A percentile compares a stretch with the other conserved stretches of the same genome.
These are phyloP conservation scores for Pardalotus punctatus DNA, from an alignment of 2,113 vertebrate species.

Conservation along the genomic window DNA sequence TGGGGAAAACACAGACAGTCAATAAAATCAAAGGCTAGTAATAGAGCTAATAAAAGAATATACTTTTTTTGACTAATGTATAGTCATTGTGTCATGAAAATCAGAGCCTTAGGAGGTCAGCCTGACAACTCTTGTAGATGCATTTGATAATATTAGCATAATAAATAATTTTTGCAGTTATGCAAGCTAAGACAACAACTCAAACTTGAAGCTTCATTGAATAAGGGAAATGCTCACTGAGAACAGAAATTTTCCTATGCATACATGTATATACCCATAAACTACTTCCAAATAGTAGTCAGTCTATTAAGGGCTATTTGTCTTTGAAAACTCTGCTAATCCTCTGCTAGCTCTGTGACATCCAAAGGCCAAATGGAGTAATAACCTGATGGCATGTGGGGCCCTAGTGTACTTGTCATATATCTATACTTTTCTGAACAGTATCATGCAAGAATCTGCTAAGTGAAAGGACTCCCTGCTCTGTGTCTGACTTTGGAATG, in stretches of 20 bases:
- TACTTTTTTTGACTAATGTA: neutral
- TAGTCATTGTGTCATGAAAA: neutral
- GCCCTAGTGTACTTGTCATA: neutral
- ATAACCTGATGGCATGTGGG: neutral
- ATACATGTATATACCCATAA: neutral
- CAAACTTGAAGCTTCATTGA: neutral
- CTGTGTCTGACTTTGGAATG: neutral
- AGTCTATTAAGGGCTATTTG: neutral
- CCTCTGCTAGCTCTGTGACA: neutral
- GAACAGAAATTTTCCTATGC: neutral
- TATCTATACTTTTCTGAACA: neutral
- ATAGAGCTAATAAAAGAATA: neutral
- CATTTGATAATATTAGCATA: neutral
- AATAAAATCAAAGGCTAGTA: neutral
- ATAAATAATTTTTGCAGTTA: slow-evolving; percentile 12
- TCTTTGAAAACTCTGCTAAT: neutral
- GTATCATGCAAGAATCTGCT: neutral
- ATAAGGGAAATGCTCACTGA: neutral
- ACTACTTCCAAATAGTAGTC: neutral
- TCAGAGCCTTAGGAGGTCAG: neutral
- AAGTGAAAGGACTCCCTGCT: rapidly evolving
- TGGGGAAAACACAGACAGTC: neutral
- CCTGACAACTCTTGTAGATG: neutral
- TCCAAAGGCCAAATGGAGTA: neutral
- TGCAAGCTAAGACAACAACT: neutral